Conservation (phyloP, 2,797 vertebrate species). For the Platyrinchus mystaceus region DNA sequence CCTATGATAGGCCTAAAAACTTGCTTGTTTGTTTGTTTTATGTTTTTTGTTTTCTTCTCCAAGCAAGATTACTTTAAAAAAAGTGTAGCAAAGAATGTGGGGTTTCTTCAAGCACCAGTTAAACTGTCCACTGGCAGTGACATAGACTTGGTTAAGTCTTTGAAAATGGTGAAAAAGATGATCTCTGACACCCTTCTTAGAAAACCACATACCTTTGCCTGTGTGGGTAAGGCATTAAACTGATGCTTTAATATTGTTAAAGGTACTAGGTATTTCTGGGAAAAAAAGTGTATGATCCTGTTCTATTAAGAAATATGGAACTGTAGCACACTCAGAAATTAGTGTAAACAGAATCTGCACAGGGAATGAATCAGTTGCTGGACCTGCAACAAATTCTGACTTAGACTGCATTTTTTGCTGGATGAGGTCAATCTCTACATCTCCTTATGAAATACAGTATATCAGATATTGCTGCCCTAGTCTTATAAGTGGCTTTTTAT, state of each 20-base stretch:
- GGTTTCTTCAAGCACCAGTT: not conserved
- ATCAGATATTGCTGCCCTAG: not conserved
- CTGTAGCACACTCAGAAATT: not conserved
- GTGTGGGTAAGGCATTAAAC: accelerated
- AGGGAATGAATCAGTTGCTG: not conserved
- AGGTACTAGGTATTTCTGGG: not conserved
- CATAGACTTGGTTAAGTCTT: not conserved
- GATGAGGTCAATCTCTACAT: not conserved
- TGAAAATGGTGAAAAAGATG: not conserved
- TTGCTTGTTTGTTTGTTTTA: not conserved
- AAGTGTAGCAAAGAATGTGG: not conserved
- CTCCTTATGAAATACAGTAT: not conserved
- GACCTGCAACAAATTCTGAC: not conserved
- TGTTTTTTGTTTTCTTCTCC: not conserved
- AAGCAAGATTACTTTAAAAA: not conserved
- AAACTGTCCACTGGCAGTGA: not conserved
- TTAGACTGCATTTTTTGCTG: not conserved
- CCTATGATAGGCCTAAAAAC: not conserved
- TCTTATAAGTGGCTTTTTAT: not conserved
- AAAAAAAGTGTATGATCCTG: not conserved
- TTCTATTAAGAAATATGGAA: not conserved
- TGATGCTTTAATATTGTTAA: not conserved
- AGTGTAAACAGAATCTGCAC: not conserved
- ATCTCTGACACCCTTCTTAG: not conserved
- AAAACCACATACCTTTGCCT: not conserved